phyloP scores from a whole-genome alignment of 2,888 invertebrate species.

The Hedya salicella region DNA sequence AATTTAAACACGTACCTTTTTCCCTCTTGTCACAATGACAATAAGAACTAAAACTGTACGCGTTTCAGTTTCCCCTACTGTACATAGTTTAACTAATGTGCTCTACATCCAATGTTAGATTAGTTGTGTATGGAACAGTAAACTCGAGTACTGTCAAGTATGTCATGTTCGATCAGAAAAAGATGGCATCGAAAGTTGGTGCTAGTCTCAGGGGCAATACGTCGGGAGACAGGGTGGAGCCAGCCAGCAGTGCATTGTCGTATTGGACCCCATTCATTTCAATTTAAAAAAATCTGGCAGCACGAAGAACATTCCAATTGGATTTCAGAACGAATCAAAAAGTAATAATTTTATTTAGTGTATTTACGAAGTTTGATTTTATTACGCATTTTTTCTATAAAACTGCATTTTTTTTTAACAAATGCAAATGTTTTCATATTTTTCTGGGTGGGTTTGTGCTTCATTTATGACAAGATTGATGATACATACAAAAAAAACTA shows the following conservation, averaged over 20 bases:
- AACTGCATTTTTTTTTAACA: too few relatives aligned
- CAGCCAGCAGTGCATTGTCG: background rate
- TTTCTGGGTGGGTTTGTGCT: too few relatives aligned
- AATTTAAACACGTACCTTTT: too few relatives aligned
- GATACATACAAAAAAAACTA: too few relatives aligned
- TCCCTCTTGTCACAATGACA: too few relatives aligned
- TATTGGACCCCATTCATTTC: background rate
- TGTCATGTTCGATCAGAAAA: background rate
- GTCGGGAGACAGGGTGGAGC: slow-evolving; percentile 16
- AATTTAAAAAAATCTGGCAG: background rate
- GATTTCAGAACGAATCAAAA: background rate
- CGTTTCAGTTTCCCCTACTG: too few relatives aligned
- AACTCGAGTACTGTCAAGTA: background rate
- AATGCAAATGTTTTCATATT: too few relatives aligned
- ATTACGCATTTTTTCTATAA: too few relatives aligned
- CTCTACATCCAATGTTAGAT: background rate
- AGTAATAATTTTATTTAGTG: background rate
- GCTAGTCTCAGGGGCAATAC: background rate
- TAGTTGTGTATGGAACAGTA: background rate
- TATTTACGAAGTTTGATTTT: too few relatives aligned
- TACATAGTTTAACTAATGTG: background rate
- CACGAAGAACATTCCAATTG: background rate
- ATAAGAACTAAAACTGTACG: too few relatives aligned
- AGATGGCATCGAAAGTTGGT: slow-evolving; percentile 8
- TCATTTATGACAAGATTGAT: too few relatives aligned